These are phyloP conservation scores for Dermolepida albohirtum DNA, from an alignment of 2,888 invertebrate genomes.

Conservation along the genomic window DNA sequence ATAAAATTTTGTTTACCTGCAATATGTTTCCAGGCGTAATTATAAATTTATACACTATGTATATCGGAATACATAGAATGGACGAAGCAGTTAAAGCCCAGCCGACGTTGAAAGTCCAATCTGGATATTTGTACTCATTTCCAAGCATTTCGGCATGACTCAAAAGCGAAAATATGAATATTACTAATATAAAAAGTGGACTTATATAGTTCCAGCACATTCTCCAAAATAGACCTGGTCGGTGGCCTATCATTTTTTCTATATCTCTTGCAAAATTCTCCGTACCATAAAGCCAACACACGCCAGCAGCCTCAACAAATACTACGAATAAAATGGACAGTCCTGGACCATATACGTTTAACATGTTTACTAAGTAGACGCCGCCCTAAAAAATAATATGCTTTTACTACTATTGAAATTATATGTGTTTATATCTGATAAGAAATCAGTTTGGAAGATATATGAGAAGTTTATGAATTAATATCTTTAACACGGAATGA, in stretches of 20 bases:
- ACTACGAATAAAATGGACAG: slow-evolving; percentile 90
- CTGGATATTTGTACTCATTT: slow-evolving; percentile 79
- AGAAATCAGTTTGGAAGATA: too few species aligned
- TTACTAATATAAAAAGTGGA: slow-evolving; percentile 85
- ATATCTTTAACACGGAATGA: background rate
- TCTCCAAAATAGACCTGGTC: slow-evolving; percentile 83
- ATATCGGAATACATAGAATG: slow-evolving; percentile 85
- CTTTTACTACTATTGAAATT: background rate
- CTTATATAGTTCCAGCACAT: slow-evolving; percentile 90
- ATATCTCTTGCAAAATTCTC: slow-evolving; percentile 85
- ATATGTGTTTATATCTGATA: background rate
- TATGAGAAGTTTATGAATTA: background rate
- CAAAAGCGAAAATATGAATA: slow-evolving; percentile 86
- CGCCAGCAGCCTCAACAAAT: slow-evolving; percentile 90
- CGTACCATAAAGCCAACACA: slow-evolving; percentile 91
- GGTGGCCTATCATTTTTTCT: slow-evolving; percentile 84
- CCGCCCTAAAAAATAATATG: slow-evolving; percentile 75
- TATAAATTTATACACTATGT: slow-evolving; percentile 82
- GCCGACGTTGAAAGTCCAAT: slow-evolving; percentile 85
- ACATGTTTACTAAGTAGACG: slow-evolving; percentile 85
- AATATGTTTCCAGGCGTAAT: slow-evolving; percentile 74
- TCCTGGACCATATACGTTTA: slow-evolving; percentile 90
- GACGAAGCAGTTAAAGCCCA: slow-evolving; percentile 88
- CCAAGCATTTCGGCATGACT: slow-evolving; percentile 85
- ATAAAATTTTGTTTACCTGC: slow-evolving; percentile 63